Base-by-base conservation (phyloP, 2,113 vertebrate species). In the Centropus bengalensis region DNA sequence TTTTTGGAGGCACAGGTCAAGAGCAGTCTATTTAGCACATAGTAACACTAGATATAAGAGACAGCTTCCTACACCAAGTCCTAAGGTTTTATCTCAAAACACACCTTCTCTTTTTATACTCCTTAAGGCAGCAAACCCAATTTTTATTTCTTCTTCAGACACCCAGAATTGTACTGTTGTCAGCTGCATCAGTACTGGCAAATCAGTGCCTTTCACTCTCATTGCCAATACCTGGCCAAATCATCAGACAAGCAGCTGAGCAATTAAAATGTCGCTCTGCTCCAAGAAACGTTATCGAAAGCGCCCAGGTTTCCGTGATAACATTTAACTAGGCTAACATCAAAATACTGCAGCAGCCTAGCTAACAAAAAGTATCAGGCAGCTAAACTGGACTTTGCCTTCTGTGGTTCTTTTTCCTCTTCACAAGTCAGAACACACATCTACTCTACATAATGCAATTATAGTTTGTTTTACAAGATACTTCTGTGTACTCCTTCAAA, bases 241-340 rank as follows among this genome's bases (percentile, higher is more conserved):
- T 51, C 63, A 85, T 69, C 94, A 93, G 70, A 93, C 12, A 69
- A 68, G 70, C 62, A 92, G 84, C n/a, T 85, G 77, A 55, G 63
- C 84, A 87, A 93, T 87, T 94, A 93, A 96, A 95, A 82, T 49
- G 86, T 69, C 81, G 49, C 62, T 86, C 62, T 82, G 30, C 86
- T 96, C 87, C 93, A 93, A 68, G 81, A 79, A 82, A 89, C 66
- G 42, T 55, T 63, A 33, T 9, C 2, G 1, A 86, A 82, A 89
- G 9, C 17, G 0, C 84, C 85, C 74, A 89, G 84, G 45, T 42
- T 91, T 76, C 81, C 54, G 66, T 27, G 74, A 71, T 66, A 94
- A 85, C 62, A 73, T 86, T 91, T 82, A 67, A 81, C 44, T 32
- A 81, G 49, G 54, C 62, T 82, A 62, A 66, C 44, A 44, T 66